Conservation (phyloP, 2,797 vertebrate genomes). For the Loriculus beryllinus region DNA sequence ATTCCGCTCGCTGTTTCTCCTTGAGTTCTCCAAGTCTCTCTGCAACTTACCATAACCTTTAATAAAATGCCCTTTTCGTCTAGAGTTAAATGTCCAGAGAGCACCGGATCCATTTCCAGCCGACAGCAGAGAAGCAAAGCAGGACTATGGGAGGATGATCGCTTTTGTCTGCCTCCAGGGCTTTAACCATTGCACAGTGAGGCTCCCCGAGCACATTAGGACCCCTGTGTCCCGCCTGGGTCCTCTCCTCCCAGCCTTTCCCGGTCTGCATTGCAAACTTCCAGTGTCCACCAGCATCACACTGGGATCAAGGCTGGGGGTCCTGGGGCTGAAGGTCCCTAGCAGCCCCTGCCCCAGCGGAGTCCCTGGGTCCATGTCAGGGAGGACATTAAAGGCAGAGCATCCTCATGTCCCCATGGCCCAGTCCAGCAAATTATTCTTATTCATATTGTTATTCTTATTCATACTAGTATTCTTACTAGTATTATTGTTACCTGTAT, state of each 20-base stretch:
- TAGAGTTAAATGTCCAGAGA: constrained; percentile 76
- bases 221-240: background rate
- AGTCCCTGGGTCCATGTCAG: background rate
- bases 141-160: constrained; percentile 4
- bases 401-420: background rate
- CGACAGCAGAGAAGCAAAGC: constrained; percentile 63
- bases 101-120: constrained; percentile 79
- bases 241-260: accelerated
- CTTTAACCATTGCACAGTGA: background rate
- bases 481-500: background rate
- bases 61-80: constrained; percentile 77
- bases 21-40: constrained; percentile 74
- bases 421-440: too few relatives aligned
- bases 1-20: constrained; percentile 73
- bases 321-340: background rate
- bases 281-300: background rate
- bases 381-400: background rate
- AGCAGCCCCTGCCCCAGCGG: background rate
- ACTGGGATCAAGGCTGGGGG: background rate
- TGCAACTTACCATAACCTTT: constrained; percentile 80
- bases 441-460: background rate
- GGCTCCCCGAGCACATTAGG: background rate
- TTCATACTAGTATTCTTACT: background rate
- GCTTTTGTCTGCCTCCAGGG: constrained; percentile 1
- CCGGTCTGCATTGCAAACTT: accelerated